Evolutionary conservation across 2,113 vertebrate species (phyloP).

Genomic region (Pampusana beccarii): DNA sequence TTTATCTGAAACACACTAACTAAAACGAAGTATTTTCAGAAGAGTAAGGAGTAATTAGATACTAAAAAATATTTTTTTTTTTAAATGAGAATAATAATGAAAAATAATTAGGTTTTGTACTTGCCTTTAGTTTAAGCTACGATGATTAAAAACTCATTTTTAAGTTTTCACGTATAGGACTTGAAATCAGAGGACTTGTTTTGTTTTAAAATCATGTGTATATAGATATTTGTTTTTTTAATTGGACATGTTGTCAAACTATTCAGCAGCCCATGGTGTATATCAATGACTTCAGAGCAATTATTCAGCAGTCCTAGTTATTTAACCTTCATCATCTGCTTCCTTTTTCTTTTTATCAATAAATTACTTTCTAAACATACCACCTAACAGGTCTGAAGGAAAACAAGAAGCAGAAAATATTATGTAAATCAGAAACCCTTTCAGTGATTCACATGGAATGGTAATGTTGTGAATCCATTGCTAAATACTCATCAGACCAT

Average conservation of each 20-base stretch:
- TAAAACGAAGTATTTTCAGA: not conserved
- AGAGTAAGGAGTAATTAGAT: not conserved
- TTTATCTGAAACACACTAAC: not conserved
- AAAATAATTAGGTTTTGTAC: not conserved
- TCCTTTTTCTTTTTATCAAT: not conserved
- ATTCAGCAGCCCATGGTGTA: not conserved
- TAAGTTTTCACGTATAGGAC: not conserved
- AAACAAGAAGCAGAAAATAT: not conserved
- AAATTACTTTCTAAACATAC: not conserved
- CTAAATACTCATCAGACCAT: slow-evolving; percentile 10
- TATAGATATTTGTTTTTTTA: not conserved
- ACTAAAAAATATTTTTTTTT: too few relatives aligned
- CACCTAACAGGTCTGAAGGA: not conserved
- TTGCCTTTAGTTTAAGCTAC: not conserved
- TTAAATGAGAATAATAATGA: too few relatives aligned
- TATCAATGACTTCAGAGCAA: not conserved
- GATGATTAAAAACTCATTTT: not conserved
- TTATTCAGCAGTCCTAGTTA: not conserved
- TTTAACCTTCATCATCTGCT: not conserved
- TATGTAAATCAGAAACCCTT: not conserved
- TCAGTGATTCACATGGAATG: not conserved
- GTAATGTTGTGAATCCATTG: not conserved
- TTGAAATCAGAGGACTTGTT: not conserved
- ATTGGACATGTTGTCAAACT: not conserved
- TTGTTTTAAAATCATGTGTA: not conserved